These are phyloP conservation scores for Lagria hirta DNA, from an alignment of 2,888 invertebrate genomes.

Conservation along the genomic window DNA sequence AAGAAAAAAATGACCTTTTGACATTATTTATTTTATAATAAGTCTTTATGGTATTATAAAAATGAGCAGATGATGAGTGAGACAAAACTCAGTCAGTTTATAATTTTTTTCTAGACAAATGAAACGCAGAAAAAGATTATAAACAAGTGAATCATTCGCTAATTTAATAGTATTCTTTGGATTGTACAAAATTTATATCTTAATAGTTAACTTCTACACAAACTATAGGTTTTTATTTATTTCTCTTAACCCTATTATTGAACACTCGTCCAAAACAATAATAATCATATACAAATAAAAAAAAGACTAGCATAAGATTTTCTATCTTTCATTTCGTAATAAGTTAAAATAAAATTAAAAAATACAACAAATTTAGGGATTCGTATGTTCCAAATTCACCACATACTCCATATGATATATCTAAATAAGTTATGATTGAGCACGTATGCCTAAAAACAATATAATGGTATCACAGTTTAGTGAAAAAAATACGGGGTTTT, in stretches of 20 bases:
- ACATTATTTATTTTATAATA: too few species aligned
- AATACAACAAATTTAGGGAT: constrained; percentile 16
- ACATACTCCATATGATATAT: constrained; percentile 23
- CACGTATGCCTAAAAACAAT: constrained; percentile 45
- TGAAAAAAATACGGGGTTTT: constrained; percentile 44
- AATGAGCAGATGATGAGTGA: constrained; percentile 30
- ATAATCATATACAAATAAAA: constrained; percentile 36
- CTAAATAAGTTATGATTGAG: constrained; percentile 49
- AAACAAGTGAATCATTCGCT: constrained; percentile 18
- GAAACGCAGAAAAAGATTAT: constrained; percentile 33
- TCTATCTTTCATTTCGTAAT: constrained; percentile 14
- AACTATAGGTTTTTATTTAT: constrained; percentile 41
- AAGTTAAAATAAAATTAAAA: constrained; percentile 26
- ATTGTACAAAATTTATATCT: constrained; percentile 53
- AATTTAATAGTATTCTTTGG: constrained; percentile 48
- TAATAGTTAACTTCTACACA: constrained; percentile 36
- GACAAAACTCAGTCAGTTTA: constrained; percentile 19
- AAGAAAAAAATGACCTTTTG: too few species aligned
- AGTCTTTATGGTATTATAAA: constrained; percentile 13
- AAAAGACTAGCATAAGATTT: constrained; percentile 45
- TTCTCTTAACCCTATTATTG: constrained; percentile 36
- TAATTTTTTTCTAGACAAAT: constrained; percentile 22
- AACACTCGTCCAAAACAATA: constrained; percentile 43
- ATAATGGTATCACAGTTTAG: constrained; percentile 55
- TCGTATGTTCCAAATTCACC: constrained; percentile 1